Evolutionary conservation across 2,888 invertebrate genomes (phyloP).

Genomic region (Epinotia bilunana): DNA sequence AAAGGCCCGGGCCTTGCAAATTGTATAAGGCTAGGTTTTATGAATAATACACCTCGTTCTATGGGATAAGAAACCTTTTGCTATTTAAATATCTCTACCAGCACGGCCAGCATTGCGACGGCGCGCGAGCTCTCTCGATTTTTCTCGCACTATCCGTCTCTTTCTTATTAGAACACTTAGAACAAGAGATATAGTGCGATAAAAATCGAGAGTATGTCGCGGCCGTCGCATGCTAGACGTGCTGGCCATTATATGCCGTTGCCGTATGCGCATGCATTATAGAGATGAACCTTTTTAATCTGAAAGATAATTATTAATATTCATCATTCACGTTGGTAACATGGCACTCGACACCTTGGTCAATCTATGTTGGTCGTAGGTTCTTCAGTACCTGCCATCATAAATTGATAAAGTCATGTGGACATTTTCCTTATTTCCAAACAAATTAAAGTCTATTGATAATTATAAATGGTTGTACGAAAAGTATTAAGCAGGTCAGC

Average conservation of each 20-base stretch:
- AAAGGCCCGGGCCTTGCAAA: constrained; percentile 52
- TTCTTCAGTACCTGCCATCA: background rate
- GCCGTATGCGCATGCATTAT: background rate
- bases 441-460: background rate
- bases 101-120: too few relatives aligned
- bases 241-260: constrained; percentile 7
- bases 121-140: too few relatives aligned
- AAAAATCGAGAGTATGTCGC: too few relatives aligned
- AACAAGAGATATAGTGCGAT: too few relatives aligned
- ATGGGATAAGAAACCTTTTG: constrained; percentile 11
- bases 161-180: too few relatives aligned
- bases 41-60: constrained; percentile 61
- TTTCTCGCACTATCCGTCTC: too few relatives aligned
- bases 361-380: too few relatives aligned
- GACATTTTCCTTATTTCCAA: too few relatives aligned
- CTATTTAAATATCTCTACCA: constrained; percentile 15
- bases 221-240: too few relatives aligned
- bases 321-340: background rate
- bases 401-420: too few relatives aligned
- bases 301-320: constrained; percentile 1
- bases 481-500: background rate
- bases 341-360: too few relatives aligned
- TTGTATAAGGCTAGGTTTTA: constrained; percentile 57
- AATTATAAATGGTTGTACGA: background rate
- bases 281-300: background rate